phyloP scores from a whole-genome alignment of 2,888 invertebrate genomes.

The Euplexia lucipara region DNA sequence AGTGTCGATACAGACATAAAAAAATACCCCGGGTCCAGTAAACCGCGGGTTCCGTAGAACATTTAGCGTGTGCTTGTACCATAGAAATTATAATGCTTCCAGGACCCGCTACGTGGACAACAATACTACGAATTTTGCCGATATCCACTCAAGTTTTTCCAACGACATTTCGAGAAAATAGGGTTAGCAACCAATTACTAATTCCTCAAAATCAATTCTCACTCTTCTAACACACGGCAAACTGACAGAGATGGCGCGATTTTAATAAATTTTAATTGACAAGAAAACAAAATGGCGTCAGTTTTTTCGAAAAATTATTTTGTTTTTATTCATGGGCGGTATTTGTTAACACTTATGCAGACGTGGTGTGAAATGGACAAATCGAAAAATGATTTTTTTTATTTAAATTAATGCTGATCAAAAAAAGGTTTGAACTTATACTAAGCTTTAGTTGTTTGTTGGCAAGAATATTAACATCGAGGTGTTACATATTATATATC shows the following conservation, averaged over 20 bases:
- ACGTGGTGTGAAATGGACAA: constrained; percentile 42
- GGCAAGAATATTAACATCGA: constrained; percentile 31
- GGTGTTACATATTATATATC: constrained; percentile 27
- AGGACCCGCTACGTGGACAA: constrained; percentile 58
- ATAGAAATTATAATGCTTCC: constrained; percentile 68
- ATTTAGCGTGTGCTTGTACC: constrained; percentile 64
- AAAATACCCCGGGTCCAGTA: constrained; percentile 40
- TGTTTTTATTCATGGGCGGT: constrained; percentile 20
- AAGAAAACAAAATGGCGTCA: constrained; percentile 54
- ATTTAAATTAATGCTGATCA: neutral
- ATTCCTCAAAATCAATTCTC: constrained; percentile 61
- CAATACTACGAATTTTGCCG: constrained; percentile 67
- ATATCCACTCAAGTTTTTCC: constrained; percentile 55
- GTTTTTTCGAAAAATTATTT: neutral
- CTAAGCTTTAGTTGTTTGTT: constrained; percentile 19
- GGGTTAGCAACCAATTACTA: constrained; percentile 57
- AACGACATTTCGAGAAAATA: constrained; percentile 49
- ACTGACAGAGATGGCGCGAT: constrained; percentile 39
- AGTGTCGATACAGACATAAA: constrained; percentile 35
- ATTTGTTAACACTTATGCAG: constrained; percentile 28
- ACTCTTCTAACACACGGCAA: constrained; percentile 31
- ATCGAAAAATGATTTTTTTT: constrained; percentile 22
- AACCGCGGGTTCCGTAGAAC: constrained; percentile 52
- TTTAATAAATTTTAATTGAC: constrained; percentile 21
- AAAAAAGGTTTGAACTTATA: constrained; percentile 17